Base-by-base conservation (phyloP, 2,888 invertebrate species). In the Ethmia dodecea region DNA sequence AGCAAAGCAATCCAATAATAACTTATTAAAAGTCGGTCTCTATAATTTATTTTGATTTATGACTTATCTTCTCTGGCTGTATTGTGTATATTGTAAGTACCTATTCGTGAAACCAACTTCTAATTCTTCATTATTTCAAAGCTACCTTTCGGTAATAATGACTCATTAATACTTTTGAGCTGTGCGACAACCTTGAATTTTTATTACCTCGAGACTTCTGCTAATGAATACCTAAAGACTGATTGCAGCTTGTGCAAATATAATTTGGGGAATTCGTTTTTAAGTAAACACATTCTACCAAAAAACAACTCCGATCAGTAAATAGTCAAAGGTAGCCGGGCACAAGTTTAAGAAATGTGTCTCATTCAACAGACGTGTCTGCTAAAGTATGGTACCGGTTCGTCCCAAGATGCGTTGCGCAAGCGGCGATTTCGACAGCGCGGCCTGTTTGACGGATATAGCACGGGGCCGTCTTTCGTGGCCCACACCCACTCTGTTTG, bases 381-480 rank as follows among this genome's bases (percentile, higher is more conserved):
- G 53, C 55, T 55, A 52, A 59, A 60, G 60, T 67, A 43, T 65
- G 65, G 68, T 70, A 69, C 66, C 67, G 67, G 69, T 67, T 63
- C 63, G 70, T 72, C 70, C 61, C 62, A 72, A 77, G 69, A 68
- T 55, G 57, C 48, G 61, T 81, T 81, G 70, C 72, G 76, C 63
- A 79, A 81, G 64, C 60, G 62, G 50, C 57, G 56, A 71, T 84
- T 83, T 76, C 84, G 60, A 77, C 75, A 81, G 65, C 53, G 62
- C 61, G 60, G 55, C 59, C 61, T 50, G 42, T 60, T 8, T 18
- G 54, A 52, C 60, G 66, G 78, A 84, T 81, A 83, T 79, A 64
- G 83, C 77, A 80, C 83, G 77, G 83, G 83, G 83, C 71, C 83
- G 67, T 55, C 69, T 72, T 75, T 76, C 74, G 63, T 57, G 60